Evolutionary conservation across 1,140 invertebrate species (phyloP), one percentile per base, ranked within the genome.

Genomic region (Ylistrum balloti): DNA sequence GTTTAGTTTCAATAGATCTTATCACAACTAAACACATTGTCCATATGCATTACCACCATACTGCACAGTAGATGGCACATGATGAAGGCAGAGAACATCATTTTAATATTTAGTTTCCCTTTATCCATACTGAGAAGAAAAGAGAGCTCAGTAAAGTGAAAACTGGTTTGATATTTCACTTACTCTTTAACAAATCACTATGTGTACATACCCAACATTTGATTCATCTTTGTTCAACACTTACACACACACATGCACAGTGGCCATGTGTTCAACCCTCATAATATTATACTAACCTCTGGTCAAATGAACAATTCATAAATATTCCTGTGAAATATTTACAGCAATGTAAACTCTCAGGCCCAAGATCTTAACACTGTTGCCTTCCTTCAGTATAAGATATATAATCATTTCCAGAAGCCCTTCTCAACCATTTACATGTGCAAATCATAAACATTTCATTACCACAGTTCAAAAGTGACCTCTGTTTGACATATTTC

Each of bases 251-350:
- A 48, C 56, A 28, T 74, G 11, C 13, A 74, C 56, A 28, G 56
- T n/a, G n/a, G 56, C 56, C 56, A 74, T 74, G 22, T 74, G 56
- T 74, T 74, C 22, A 74, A 48, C 9, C n/a, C 28, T n/a, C 56
- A 74, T 28, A 5, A 74, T 28, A 48, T 48, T 20, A 74, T 74
- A 74, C 56, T 74, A n/a, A 74, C 56, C 56, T 74, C 56, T 28
- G 56, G 56, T n/a, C 56, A 28, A 74, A 74, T 28, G n/a, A 74
- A 74, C 56, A n/a, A 74, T 74, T 74, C 56, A 74, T 74, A 74
- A 74, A 74, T 74, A 74, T 74, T 74, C 56, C 56, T 74, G 20
- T 28, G 56, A 74, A 74, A 74, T 74, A 74, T 74, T 74, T 74
- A 56, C 45, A 56, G 9, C 45, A 15, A 56, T 56, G 17, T 56